Conservation (phyloP, 2,888 invertebrate genomes). For the Cordilura impudica region DNA sequence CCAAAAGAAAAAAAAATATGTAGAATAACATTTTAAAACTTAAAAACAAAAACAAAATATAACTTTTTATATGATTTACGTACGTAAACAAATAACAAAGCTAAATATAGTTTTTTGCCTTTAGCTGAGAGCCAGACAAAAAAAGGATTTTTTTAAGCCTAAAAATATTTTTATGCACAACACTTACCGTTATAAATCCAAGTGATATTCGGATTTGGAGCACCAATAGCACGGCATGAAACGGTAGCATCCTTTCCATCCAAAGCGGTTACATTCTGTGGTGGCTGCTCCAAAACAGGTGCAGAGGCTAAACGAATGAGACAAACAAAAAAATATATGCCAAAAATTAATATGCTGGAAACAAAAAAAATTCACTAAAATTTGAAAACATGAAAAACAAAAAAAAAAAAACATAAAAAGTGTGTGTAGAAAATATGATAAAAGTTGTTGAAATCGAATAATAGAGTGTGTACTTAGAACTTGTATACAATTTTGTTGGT, state of each 20-base stretch:
- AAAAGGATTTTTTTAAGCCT: background rate
- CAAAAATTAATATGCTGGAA: constrained; percentile 67
- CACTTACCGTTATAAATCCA: constrained; percentile 94
- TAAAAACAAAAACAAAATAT: background rate
- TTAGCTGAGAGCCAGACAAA: background rate
- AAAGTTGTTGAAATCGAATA: background rate
- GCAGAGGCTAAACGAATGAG: constrained; percentile 84
- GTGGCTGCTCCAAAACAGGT: constrained; percentile 90
- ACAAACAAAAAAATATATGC: constrained; percentile 73
- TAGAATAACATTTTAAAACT: background rate
- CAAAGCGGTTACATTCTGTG: constrained; percentile 91
- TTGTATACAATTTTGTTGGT: background rate
- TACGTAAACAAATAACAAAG: background rate
- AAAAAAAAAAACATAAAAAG: background rate
- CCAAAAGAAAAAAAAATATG: background rate
- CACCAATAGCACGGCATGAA: constrained; percentile 91
- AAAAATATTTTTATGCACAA: background rate
- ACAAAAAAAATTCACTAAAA: constrained; percentile 39
- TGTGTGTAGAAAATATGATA: background rate
- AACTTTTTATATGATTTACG: background rate
- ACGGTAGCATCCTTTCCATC: constrained; percentile 96
- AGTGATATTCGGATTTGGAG: constrained; percentile 92
- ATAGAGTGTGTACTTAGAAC: background rate
- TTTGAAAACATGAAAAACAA: background rate
- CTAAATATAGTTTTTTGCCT: background rate